Conservation (phyloP, 2,888 invertebrate genomes). For the Yponomeuta evonymella region DNA sequence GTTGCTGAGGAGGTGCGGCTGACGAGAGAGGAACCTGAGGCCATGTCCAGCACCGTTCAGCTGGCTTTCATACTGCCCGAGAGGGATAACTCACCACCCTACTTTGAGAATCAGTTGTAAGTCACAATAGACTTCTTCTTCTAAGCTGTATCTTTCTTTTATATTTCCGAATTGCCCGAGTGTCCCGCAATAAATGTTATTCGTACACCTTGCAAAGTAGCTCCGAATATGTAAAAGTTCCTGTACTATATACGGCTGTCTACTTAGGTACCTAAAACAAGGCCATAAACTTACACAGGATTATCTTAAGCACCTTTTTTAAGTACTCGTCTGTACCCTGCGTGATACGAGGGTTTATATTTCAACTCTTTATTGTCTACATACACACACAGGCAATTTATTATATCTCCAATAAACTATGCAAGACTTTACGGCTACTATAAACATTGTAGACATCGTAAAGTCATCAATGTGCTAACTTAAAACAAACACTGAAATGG, state of each 20-base stretch:
- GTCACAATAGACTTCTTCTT: constrained; percentile 34
- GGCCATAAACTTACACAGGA: no score
- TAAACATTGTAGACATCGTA: neutral
- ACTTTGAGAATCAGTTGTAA: constrained; percentile 87
- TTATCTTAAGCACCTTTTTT: no score
- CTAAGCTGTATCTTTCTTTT: neutral
- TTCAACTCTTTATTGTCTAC: no score
- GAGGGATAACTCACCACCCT: constrained; percentile 84
- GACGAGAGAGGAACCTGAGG: constrained; percentile 83
- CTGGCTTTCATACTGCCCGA: constrained; percentile 89
- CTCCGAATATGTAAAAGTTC: no score
- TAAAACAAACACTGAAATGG: neutral
- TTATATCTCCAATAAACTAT: neutral
- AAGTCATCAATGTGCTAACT: neutral
- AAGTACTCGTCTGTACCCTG: no score
- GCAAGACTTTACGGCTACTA: neutral
- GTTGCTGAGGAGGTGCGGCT: constrained; percentile 90
- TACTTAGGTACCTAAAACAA: no score
- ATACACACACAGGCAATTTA: neutral
- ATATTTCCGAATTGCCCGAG: neutral
- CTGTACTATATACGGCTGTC: no score
- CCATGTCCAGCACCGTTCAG: constrained; percentile 88
- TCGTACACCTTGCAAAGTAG: no score
- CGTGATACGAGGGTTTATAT: no score
- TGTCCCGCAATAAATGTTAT: no score